These are phyloP conservation scores for Drosophila algonquin DNA, from an alignment of 2,888 invertebrate genomes.

Conservation along the genomic window DNA sequence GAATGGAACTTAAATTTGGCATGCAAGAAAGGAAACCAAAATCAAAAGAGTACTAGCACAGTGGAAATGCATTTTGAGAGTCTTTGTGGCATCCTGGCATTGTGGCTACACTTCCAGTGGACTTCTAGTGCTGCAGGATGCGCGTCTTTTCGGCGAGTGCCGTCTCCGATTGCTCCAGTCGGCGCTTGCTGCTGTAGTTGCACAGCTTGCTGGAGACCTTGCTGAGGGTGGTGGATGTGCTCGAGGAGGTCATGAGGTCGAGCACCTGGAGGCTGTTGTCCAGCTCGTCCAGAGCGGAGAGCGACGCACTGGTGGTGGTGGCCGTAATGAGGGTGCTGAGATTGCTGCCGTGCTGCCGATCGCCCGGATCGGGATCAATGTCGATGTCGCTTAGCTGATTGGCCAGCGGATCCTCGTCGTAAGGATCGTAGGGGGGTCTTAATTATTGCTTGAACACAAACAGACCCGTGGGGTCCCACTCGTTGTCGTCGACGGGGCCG, in stretches of 20 bases:
- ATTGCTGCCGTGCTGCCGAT: conserved; percentile 31
- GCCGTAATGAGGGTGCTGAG: conserved; percentile 35
- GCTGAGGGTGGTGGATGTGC: conserved; percentile 65
- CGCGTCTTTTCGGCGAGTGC: conserved; percentile 66
- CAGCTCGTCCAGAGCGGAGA: conserved; percentile 69
- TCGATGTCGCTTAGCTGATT: conserved; percentile 71
- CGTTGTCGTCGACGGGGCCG: conserved; percentile 88
- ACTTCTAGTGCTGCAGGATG: conserved; percentile 64
- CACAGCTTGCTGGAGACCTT: conserved; percentile 66
- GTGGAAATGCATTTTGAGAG: too few species aligned
- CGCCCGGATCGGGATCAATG: conserved; percentile 48
- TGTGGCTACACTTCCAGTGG: neutral
- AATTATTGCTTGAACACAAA: conserved; percentile 84
- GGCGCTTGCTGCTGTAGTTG: conserved; percentile 72
- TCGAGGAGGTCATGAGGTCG: conserved; percentile 69
- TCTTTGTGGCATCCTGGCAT: neutral
- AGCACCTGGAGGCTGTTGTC: conserved; percentile 65
- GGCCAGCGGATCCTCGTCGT: conserved; percentile 76
- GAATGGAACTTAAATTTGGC: too few species aligned
- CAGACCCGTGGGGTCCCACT: conserved; percentile 88
- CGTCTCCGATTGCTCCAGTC: conserved; percentile 64
- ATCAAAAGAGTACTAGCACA: too few species aligned
- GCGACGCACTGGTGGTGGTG: conserved; percentile 52
- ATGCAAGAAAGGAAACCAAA: too few species aligned
- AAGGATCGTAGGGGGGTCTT: conserved; percentile 77